Base-by-base conservation (phyloP, 2,797 vertebrate species). In the Chlorospingus semifuscus region DNA sequence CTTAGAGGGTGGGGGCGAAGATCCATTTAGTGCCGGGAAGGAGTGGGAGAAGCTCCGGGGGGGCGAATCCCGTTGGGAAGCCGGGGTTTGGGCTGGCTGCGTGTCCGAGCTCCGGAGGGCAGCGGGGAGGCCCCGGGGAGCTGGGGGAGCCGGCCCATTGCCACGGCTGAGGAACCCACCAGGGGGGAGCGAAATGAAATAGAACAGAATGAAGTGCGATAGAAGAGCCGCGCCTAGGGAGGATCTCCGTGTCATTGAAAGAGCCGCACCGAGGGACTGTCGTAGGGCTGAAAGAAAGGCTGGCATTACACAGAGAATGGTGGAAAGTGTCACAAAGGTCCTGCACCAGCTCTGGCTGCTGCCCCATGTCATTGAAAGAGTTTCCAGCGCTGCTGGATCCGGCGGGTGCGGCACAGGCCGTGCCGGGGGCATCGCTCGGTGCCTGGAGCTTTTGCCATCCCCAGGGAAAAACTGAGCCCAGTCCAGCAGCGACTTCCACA, bases 21-120 rank as follows among this genome's bases (percentile, higher is more conserved):
- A 21, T 34, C 15, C 7, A 7, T 34, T 34, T 24, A 23, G 55
- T 8, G 21, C n/a, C 14, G 9, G n/a, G 55, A 56, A 23, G 55
- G 21, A 56, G n/a, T 2, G 1, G 6, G n/a, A 34, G 21, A 56
- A 34, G 3, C 14, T 24, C 15, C 9, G 14, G 20, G 4, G n/a
- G 9, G 21, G 22, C 1, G 32, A 56, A 56, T 56, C n/a, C 22
- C 22, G 6, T 34, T 24, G n/a, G 55, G n/a, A 16, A 56, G n/a
- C 5, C 9, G n/a, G 55, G 14, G 22, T 4, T 34, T 34, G n/a
- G 55, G 14, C n/a, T 9, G n/a, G 55, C n/a, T 24, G 55, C 14
- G 53, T 55, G 32, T 55, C 55, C 7, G 55, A 34, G 15, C 55
- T 34, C n/a, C 14, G 21, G 32, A 56, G 53, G n/a, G 53, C 53